Evolutionary conservation across 1,140 invertebrate species (phyloP).

Genomic region (Globodera rostochiensis): DNA sequence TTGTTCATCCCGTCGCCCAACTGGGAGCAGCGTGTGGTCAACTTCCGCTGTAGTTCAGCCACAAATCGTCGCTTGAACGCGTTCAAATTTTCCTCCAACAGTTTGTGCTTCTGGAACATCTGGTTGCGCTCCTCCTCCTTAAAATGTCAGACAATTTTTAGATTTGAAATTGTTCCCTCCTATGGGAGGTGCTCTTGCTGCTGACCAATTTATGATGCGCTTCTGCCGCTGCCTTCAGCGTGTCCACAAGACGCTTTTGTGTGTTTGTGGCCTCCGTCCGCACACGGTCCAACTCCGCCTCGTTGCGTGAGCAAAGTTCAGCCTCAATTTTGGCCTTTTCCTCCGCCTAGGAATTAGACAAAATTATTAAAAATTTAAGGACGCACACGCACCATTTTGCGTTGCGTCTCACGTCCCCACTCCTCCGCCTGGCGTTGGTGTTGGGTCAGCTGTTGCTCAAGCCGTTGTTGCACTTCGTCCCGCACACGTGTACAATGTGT

Average conservation of each 20-base stretch:
- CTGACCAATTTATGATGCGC: background rate
- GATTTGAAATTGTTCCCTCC: too few relatives aligned
- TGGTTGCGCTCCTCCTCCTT: constrained; percentile 8
- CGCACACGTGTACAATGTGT: background rate
- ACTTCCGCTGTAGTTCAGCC: background rate
- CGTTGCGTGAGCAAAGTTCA: background rate
- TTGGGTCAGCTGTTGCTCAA: background rate
- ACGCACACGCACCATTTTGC: background rate
- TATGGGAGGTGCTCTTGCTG: too few relatives aligned
- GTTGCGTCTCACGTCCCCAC: background rate
- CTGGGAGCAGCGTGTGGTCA: background rate
- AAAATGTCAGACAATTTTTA: background rate
- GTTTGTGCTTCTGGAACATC: background rate
- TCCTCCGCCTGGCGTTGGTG: background rate
- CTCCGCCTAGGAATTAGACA: background rate
- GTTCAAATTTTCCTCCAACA: constrained; percentile 9
- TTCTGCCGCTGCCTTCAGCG: background rate
- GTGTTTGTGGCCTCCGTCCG: background rate
- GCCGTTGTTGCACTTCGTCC: background rate
- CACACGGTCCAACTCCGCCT: background rate
- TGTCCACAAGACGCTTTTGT: background rate
- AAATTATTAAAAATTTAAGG: background rate
- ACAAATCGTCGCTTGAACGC: constrained; percentile 6
- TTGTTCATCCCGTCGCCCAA: background rate
- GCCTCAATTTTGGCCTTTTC: background rate